A percentile compares a stretch with the other conserved stretches of the same genome.
Conservation (phyloP, 2,888 invertebrate genomes). For the Melanchra persicariae region DNA sequence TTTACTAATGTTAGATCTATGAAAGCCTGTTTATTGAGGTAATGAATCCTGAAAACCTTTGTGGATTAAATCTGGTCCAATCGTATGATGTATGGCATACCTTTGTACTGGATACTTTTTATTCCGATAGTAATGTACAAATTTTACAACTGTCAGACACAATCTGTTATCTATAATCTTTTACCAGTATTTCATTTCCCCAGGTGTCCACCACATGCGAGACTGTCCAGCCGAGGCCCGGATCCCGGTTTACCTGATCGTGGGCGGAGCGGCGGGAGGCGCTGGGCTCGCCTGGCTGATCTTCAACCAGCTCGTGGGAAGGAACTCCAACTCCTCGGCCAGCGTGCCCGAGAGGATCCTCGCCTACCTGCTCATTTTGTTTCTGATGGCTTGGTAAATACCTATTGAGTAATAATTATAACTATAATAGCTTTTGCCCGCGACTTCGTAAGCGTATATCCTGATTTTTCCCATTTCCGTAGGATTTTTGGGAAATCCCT, state of each 20-base stretch:
- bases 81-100: no score
- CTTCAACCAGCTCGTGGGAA: constrained; percentile 92
- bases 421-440: no score
- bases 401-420: no score
- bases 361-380: constrained; percentile 93
- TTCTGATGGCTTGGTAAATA: constrained; percentile 92
- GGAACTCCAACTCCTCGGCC: constrained; percentile 90
- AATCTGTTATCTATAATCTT: background rate
- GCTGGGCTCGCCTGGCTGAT: constrained; percentile 93
- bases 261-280: constrained; percentile 94
- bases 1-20: no score
- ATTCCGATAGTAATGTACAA: background rate
- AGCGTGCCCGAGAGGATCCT: constrained; percentile 90
- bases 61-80: no score
- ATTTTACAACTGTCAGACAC: background rate
- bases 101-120: no score
- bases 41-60: no score
- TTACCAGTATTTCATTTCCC: background rate
- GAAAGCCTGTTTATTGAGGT: no score
- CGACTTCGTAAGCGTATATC: no score
- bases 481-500: no score
- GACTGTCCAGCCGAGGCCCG: constrained; percentile 95
- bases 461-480: no score
- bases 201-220: constrained; percentile 95
- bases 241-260: constrained; percentile 95